Percentiles rank a stretch among this genome's conserved stretches.
Evolutionary conservation across 2,888 invertebrate genomes (phyloP).

Genomic region (Drosophila yooni): DNA sequence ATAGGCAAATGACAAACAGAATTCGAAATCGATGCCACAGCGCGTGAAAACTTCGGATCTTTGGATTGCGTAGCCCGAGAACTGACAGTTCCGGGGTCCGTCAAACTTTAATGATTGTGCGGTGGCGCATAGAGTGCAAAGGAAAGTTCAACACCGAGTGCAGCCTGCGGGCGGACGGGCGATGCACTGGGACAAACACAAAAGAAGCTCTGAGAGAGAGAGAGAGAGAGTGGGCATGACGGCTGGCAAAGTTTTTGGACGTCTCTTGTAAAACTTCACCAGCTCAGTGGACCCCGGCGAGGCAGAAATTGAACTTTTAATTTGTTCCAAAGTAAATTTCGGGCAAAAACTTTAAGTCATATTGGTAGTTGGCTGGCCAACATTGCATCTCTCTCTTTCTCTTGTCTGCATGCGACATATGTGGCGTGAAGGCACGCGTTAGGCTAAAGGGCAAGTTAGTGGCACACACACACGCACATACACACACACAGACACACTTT

Average conservation of each 20-base stretch:
- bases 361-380: conserved; percentile 47
- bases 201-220: conserved; percentile 25
- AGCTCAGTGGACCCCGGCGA: conserved; percentile 62
- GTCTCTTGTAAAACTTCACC: conserved; percentile 74
- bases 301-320: conserved; percentile 72
- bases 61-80: conserved; percentile 11
- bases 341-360: conserved; percentile 66
- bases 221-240: conserved; percentile 13
- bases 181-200: conserved; percentile 37
- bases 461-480: not conserved
- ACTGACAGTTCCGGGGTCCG: conserved; percentile 46
- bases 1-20: conserved; percentile 63
- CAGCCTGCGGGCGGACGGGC: conserved; percentile 6
- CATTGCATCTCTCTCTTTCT: conserved; percentile 3
- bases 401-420: conserved; percentile 55
- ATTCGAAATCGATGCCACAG: conserved; percentile 41
- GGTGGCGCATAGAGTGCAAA: conserved; percentile 73
- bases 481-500: conserved; percentile 1
- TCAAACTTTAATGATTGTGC: conserved; percentile 78
- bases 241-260: conserved; percentile 58
- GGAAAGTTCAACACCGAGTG: conserved; percentile 72
- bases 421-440: conserved; percentile 28
- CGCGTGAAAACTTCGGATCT: conserved; percentile 52
- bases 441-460: not conserved
- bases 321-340: conserved; percentile 76